Evolutionary conservation across 2,888 invertebrate species (phyloP), one percentile per base, ranked within the genome.

Genomic region (Aphidius colemani): DNA sequence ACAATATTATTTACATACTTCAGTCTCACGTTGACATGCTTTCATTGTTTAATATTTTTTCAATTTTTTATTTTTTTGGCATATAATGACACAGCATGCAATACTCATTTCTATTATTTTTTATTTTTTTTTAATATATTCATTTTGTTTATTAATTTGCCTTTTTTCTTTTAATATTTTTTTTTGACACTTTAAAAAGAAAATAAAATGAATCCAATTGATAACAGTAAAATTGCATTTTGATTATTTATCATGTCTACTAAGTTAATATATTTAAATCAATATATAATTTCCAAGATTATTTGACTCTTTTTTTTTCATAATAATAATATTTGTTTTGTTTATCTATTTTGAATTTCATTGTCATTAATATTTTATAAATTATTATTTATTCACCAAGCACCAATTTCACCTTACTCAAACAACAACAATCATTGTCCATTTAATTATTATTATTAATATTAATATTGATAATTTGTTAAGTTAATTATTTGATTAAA

Each of bases 1-100:
- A 61, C 65, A 65, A 60, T 50, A 43, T 61, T 65, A 65, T 65
- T 62, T 65, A 65, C 62, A 65, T 62, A 55, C 61, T 53, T 65
- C 65, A 65, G 65, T 65, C 65, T 65, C 65, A 53, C 65, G 61
- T 60, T 30, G 30, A 50, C 56, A 51, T 59, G 30, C 30, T 30
- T 30, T 30, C 30, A 30, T 30, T 30, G 30, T 30, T 30, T 30
- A 30, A 30, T 30, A 4, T 30, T 30, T 30, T 30, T 30, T 30
- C 6, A 30, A 30, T 30, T 30, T 30, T 30, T 30, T 30, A 4
- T 30, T 30, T 30, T 53, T 51, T 30, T 30, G 30, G 30, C 30
- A 30, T 30, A 30, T 30, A 30, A 30, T 30, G 30, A 30, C 30
- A 30, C 30, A 30, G 30, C 30, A 30, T 30, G 30, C 30, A 30